Conservation (phyloP, 2,888 invertebrate species). For the Drosophila vallismaia region DNA sequence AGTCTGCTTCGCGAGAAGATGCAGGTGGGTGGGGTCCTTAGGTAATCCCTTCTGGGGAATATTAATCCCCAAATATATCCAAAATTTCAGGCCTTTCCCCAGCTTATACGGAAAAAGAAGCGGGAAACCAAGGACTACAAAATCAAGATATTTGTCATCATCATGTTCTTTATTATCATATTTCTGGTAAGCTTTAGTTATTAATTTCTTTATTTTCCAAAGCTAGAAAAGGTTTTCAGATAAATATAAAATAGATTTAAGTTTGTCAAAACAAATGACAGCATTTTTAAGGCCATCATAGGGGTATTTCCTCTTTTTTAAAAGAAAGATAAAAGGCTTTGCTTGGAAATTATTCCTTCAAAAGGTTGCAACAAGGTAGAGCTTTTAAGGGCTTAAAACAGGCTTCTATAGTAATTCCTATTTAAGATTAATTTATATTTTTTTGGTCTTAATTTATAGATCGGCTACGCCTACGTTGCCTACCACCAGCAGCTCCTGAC, state of each 20-base stretch:
- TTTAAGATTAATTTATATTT: too few species aligned
- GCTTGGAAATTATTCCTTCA: not conserved
- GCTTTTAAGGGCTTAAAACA: too few species aligned
- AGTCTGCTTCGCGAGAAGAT: conserved; percentile 92
- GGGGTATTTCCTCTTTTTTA: not conserved
- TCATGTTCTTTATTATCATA: conserved; percentile 91
- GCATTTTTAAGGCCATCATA: not conserved
- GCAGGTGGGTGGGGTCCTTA: conserved; percentile 84
- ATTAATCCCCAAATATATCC: not conserved
- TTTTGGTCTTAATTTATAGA: conserved; percentile 74
- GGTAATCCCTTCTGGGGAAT: not conserved
- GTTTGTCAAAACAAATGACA: not conserved
- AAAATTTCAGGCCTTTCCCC: conserved; percentile 87
- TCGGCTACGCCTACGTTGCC: conserved; percentile 92
- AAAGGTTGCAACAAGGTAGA: too few species aligned
- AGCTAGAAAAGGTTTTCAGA: not conserved
- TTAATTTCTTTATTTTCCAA: not conserved
- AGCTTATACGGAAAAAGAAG: conserved; percentile 89
- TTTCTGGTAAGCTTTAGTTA: conserved; percentile 85
- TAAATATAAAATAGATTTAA: not conserved
- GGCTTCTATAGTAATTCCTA: too few species aligned
- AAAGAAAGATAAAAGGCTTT: not conserved
- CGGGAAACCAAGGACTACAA: conserved; percentile 90
- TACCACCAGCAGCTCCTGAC: conserved; percentile 93
- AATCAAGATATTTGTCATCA: conserved; percentile 91